Evolutionary conservation across 2,797 vertebrate genomes (phyloP).

Genomic region (Sphenopsis melanotis): DNA sequence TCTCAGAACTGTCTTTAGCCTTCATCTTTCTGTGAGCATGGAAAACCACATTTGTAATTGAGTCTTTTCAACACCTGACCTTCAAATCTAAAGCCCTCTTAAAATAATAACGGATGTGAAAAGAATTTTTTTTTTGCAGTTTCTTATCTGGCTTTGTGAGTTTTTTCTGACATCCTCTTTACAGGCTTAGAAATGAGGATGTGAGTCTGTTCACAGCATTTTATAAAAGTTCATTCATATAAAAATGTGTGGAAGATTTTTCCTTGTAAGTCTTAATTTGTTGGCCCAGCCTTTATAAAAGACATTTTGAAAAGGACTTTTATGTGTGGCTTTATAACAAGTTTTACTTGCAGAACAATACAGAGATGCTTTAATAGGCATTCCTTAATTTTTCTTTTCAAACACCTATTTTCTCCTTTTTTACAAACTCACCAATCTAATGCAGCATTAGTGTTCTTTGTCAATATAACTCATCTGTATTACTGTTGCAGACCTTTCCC

Average conservation of each 20-base stretch:
- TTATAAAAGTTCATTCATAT: neutral
- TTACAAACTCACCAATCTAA: neutral
- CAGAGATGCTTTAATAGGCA: neutral
- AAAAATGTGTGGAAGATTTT: neutral
- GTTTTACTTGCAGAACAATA: neutral
- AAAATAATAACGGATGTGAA: neutral
- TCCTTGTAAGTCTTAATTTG: neutral
- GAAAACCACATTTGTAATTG: neutral
- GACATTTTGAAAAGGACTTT: neutral
- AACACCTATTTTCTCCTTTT: neutral
- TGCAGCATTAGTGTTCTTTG: neutral
- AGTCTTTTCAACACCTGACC: neutral
- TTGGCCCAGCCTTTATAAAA: neutral
- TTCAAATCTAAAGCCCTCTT: neutral
- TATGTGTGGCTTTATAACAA: neutral
- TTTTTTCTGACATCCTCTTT: neutral
- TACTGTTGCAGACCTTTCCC: neutral
- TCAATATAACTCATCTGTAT: rapidly evolving
- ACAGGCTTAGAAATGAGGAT: neutral
- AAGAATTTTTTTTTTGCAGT: neutral
- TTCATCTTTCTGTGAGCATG: neutral
- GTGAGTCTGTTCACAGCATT: neutral
- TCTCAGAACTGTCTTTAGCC: neutral
- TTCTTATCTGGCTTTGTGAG: neutral
- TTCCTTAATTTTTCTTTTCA: neutral